Evolutionary conservation across 2,113 vertebrate genomes (phyloP).

Genomic region (Sander vitreus): DNA sequence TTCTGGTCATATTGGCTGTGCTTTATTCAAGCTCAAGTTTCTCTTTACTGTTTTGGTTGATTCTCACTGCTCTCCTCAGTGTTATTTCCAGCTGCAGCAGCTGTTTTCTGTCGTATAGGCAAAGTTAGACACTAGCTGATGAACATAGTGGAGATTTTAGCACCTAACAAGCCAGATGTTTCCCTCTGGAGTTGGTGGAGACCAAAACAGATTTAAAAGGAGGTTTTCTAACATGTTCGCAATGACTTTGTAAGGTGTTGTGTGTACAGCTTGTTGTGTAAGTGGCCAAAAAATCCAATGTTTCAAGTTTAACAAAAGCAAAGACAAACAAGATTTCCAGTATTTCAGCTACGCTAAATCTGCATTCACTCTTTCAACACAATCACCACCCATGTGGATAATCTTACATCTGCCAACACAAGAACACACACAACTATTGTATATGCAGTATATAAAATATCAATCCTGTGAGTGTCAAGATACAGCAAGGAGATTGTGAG

Average conservation of each 20-base stretch:
- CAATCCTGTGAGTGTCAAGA: slow-evolving; percentile 17
- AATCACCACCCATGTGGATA: neutral
- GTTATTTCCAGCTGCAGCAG: neutral
- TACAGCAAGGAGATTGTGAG: slow-evolving; percentile 13
- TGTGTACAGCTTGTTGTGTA: too few relatives aligned
- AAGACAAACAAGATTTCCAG: neutral
- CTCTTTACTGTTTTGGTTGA: neutral
- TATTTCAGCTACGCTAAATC: neutral
- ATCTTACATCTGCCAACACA: neutral
- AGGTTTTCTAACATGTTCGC: neutral
- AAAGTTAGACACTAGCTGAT: neutral
- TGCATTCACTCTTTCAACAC: neutral
- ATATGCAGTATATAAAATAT: slow-evolving; percentile 8
- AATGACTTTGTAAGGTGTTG: neutral
- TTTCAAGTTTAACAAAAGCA: neutral
- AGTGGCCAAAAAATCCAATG: neutral
- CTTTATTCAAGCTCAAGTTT: neutral
- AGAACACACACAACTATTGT: neutral
- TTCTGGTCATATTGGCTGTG: neutral
- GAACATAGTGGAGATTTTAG: neutral
- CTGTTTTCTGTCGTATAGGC: too few relatives aligned
- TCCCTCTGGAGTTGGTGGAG: neutral
- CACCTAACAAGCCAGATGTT: neutral
- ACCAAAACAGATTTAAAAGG: neutral
- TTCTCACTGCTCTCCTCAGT: neutral